Percentiles rank a stretch among this genome's conserved stretches.
Evolutionary conservation across 2,888 invertebrate genomes (phyloP).

Genomic region (Eupithecia subumbrata): DNA sequence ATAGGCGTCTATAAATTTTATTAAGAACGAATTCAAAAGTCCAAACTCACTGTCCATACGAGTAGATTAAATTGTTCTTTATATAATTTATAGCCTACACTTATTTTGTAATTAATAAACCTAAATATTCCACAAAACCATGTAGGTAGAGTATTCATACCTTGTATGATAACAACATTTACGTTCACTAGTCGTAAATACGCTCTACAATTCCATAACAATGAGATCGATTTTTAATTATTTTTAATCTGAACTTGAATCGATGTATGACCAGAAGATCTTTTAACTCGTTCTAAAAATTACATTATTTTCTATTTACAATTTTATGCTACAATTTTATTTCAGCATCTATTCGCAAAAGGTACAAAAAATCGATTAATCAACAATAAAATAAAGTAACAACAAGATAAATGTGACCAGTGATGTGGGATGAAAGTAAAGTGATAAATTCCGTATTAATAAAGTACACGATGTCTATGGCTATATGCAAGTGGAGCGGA

Average conservation of each 20-base stretch:
- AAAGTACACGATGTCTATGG: conserved; percentile 47
- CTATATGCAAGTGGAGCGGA: conserved; percentile 64
- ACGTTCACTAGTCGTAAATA: conserved; percentile 68
- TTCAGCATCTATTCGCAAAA: conserved; percentile 26
- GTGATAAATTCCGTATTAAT: conserved; percentile 47
- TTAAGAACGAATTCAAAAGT: not conserved
- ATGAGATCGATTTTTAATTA: conserved; percentile 81
- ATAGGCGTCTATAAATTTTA: conserved; percentile 47
- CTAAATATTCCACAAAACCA: conserved; percentile 54
- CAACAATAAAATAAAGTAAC: conserved; percentile 14
- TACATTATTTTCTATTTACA: conserved; percentile 27
- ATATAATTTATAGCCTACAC: conserved; percentile 44
- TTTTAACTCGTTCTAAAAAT: conserved; percentile 35
- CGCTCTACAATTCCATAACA: conserved; percentile 75
- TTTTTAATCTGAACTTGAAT: conserved; percentile 71
- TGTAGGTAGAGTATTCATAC: conserved; percentile 71
- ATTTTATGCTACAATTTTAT: conserved; percentile 19
- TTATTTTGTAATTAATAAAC: conserved; percentile 37
- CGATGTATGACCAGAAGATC: conserved; percentile 65
- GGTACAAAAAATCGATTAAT: conserved; percentile 19
- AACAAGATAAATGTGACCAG: conserved; percentile 14
- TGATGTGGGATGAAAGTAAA: conserved; percentile 18
- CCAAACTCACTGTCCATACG: not conserved
- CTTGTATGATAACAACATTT: conserved; percentile 83
- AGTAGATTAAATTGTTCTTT: not conserved